A percentile compares a stretch with the other conserved stretches of the same genome.
phyloP scores from a whole-genome alignment of 2,113 vertebrate genomes.

The Dromiciops gliroides region DNA sequence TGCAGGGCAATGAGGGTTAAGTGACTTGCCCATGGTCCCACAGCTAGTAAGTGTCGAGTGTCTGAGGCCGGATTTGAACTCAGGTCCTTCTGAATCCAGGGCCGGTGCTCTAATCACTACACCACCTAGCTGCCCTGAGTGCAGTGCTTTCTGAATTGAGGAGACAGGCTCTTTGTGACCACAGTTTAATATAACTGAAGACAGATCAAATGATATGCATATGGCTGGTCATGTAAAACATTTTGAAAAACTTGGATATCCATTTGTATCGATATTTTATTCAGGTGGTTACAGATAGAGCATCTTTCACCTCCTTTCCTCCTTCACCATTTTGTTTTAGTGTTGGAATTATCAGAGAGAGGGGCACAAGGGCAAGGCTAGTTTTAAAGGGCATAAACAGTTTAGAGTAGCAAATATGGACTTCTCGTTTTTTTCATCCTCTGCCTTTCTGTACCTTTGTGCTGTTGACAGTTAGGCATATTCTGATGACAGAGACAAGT shows the following conservation, averaged over 20 bases:
- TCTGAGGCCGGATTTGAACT: too few species aligned
- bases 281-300: neutral
- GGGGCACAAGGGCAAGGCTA: neutral
- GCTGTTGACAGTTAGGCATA: neutral
- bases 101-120: too few species aligned
- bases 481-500: neutral
- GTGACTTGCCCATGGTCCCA: too few species aligned
- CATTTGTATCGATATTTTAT: too few species aligned
- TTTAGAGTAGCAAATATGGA: neutral
- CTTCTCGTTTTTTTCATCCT: neutral
- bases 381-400: neutral
- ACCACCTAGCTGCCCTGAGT: too few species aligned
- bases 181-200: neutral
- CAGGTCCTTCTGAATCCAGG: too few species aligned
- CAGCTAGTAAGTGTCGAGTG: too few species aligned
- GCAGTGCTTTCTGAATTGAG: constrained; percentile 5
- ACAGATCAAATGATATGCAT: neutral
- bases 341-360: neutral
- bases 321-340: neutral
- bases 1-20: too few species aligned
- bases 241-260: neutral
- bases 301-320: neutral
- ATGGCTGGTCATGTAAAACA: neutral
- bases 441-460: neutral
- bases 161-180: neutral